Conservation (phyloP, 2,797 vertebrate genomes). For the Hyperoplus immaculatus region DNA sequence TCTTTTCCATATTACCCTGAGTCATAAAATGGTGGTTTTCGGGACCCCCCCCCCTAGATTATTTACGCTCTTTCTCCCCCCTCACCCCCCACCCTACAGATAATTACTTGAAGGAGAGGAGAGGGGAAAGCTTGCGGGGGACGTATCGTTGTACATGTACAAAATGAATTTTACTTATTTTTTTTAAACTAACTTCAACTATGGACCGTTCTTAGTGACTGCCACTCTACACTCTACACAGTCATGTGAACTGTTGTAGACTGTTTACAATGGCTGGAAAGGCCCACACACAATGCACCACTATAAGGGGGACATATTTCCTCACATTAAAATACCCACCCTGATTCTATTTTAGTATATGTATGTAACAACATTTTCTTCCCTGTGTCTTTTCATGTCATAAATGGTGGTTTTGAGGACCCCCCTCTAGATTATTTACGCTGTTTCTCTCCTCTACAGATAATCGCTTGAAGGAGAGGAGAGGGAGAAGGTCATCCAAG, state of each 20-base stretch:
- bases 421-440: constrained; percentile 68
- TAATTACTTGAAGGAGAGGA: constrained; percentile 76
- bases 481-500: constrained; percentile 81
- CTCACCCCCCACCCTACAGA: constrained; percentile 61
- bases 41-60: constrained; percentile 63
- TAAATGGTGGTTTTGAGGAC: constrained; percentile 21
- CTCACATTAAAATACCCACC: too few species aligned
- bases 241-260: too few species aligned
- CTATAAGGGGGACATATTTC: too few species aligned
- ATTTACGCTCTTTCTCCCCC: constrained; percentile 58
- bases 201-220: too few species aligned
- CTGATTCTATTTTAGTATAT: neutral
- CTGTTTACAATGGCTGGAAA: too few species aligned
- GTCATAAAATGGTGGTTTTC: too few species aligned
- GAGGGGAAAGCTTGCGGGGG: constrained; percentile 29
- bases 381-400: constrained; percentile 14
- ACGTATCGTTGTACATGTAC: constrained; percentile 4
- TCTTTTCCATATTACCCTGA: neutral
- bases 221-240: too few species aligned
- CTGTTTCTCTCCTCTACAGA: constrained; percentile 63
- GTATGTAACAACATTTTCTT: neutral
- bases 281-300: too few species aligned
- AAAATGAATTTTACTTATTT: too few species aligned
- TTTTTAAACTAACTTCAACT: too few species aligned
- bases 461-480: constrained; percentile 77